Percentiles rank a stretch among this genome's conserved stretches.
These are phyloP conservation scores for Globodera rostochiensis DNA, from an alignment of 1,140 invertebrate genomes.

Conservation along the genomic window DNA sequence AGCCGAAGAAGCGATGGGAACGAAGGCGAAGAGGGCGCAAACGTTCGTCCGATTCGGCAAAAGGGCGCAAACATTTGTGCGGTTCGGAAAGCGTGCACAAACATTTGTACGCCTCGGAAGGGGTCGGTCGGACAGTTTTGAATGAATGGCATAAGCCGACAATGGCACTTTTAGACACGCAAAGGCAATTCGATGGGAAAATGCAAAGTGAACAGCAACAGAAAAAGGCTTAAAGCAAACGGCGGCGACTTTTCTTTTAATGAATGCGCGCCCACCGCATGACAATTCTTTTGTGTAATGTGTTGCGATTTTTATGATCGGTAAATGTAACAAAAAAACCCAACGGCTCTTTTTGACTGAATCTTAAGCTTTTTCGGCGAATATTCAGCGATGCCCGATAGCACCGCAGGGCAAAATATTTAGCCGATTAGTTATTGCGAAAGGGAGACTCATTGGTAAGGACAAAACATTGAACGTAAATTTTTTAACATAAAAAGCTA, in stretches of 20 bases:
- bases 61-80: conserved; percentile 56
- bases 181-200: neutral
- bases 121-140: conserved; percentile 3
- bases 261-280: too few relatives aligned
- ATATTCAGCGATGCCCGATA: too few relatives aligned
- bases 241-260: neutral
- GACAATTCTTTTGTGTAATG: neutral
- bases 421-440: too few relatives aligned
- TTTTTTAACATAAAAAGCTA: too few relatives aligned
- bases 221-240: neutral
- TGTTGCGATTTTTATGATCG: neutral
- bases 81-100: conserved; percentile 57
- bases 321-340: too few relatives aligned
- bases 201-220: neutral
- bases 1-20: neutral
- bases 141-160: neutral
- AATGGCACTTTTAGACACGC: neutral
- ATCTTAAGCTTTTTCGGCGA: too few relatives aligned
- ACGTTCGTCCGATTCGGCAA: conserved; percentile 36
- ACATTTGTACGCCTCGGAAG: conserved; percentile 46
- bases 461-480: too few relatives aligned
- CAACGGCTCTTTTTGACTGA: too few relatives aligned
- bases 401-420: too few relatives aligned
- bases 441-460: too few relatives aligned
- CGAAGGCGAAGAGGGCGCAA: conserved; percentile 24